These are phyloP conservation scores for Caenorhabditis tropicalis DNA, from an alignment of 1,140 invertebrate genomes.

Conservation along the genomic window DNA sequence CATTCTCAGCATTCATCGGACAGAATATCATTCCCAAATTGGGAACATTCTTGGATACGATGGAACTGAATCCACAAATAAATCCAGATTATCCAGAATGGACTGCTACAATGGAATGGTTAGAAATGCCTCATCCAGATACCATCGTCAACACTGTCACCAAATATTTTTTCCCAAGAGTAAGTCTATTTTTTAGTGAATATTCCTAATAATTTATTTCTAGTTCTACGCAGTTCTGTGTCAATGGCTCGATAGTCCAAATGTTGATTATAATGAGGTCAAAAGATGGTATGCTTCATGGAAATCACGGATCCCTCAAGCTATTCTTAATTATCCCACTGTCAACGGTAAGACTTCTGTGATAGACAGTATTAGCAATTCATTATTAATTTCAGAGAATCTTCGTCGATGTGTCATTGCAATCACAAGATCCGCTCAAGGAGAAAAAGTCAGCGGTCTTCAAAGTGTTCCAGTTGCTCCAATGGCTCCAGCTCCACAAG, in stretches of 20 bases:
- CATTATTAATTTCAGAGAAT: conserved; percentile 21
- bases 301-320: conserved; percentile 59
- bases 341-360: conserved; percentile 55
- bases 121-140: conserved; percentile 59
- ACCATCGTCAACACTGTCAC: conserved; percentile 62
- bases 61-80: conserved; percentile 47
- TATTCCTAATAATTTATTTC: neutral
- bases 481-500: conserved; percentile 20
- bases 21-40: conserved; percentile 69
- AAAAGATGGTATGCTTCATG: conserved; percentile 62
- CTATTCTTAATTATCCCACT: conserved; percentile 47
- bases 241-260: conserved; percentile 57
- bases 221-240: conserved; percentile 60
- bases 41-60: conserved; percentile 12
- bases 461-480: neutral
- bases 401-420: conserved; percentile 19
- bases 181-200: neutral
- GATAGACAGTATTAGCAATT: neutral
- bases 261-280: conserved; percentile 53
- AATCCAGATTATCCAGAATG: conserved; percentile 47
- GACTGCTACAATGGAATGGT: conserved; percentile 61
- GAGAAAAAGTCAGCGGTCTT: conserved; percentile 1
- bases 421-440: neutral
- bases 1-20: conserved; percentile 62
- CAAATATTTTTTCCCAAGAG: conserved; percentile 64